Percentiles rank a stretch among this genome's conserved stretches.
Conservation (phyloP, 2,888 invertebrate species). For the Lissocephala sabroskyi region DNA sequence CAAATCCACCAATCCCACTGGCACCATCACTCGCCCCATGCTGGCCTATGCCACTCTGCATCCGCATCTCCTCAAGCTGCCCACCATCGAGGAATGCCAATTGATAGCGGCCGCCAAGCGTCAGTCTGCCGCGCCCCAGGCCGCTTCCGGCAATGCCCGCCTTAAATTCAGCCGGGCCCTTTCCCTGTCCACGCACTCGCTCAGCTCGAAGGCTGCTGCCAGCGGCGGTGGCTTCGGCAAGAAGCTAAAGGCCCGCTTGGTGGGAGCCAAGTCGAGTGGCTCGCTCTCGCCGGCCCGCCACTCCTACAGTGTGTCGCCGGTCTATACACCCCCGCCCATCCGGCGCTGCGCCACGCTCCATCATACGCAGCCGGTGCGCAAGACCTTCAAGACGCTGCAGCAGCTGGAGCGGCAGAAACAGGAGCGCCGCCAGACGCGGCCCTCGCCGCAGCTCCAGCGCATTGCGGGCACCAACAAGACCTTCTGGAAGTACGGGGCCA, state of each 20-base stretch:
- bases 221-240: conserved; percentile 39
- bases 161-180: conserved; percentile 64
- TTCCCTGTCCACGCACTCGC: conserved; percentile 66
- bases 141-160: conserved; percentile 30
- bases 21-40: conserved; percentile 19
- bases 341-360: conserved; percentile 69
- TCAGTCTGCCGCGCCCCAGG: conserved; percentile 18
- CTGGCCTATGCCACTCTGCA: conserved; percentile 60
- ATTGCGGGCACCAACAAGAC: conserved; percentile 67
- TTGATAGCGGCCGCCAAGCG: conserved; percentile 49
- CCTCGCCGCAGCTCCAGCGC: conserved; percentile 45
- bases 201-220: conserved; percentile 38
- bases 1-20: conserved; percentile 11
- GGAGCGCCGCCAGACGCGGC: conserved; percentile 13
- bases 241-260: conserved; percentile 52
- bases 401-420: conserved; percentile 66
- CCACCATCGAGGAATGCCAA: conserved; percentile 69
- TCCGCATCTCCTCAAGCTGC: conserved; percentile 66
- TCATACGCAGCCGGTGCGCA: conserved; percentile 68
- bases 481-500: conserved; percentile 67
- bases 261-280: conserved; percentile 51
- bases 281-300: conserved; percentile 59
- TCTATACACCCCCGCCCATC: conserved; percentile 68
- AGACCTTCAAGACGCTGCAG: conserved; percentile 67
- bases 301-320: conserved; percentile 61